These are phyloP conservation scores for Gallinago undulata DNA, from an alignment of 2,113 vertebrate species.

Conservation along the genomic window DNA sequence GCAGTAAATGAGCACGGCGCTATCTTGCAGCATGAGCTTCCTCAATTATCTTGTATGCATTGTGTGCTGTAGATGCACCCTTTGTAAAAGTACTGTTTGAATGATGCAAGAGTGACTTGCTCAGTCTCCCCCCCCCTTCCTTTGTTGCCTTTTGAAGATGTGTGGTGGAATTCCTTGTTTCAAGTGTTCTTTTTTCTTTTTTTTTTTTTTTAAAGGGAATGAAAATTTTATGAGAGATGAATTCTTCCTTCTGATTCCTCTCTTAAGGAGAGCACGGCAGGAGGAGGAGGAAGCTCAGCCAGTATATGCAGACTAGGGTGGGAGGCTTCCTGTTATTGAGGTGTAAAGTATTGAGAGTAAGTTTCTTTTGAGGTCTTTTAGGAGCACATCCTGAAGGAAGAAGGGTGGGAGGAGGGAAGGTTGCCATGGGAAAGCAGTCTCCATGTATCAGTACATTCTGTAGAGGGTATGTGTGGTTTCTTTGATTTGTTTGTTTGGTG, in stretches of 20 bases:
- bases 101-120: background rate
- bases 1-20: background rate
- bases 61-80: background rate
- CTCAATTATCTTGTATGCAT: background rate
- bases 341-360: background rate
- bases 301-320: background rate
- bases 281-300: background rate
- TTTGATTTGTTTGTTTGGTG: background rate
- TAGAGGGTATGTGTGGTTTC: background rate
- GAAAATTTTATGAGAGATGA: background rate
- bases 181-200: background rate
- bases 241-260: background rate
- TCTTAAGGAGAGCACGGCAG: background rate
- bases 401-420: background rate
- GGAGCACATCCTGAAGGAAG: background rate
- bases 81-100: background rate
- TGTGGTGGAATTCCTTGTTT: background rate
- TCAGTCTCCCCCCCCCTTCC: background rate
- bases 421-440: conserved; percentile 1
- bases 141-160: background rate
- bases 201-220: background rate
- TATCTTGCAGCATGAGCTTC: background rate
- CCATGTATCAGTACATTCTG: background rate
- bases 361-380: background rate
- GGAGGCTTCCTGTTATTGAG: background rate